Evolutionary conservation across 2,113 vertebrate genomes (phyloP).

Genomic region (Erinaceus europaeus): DNA sequence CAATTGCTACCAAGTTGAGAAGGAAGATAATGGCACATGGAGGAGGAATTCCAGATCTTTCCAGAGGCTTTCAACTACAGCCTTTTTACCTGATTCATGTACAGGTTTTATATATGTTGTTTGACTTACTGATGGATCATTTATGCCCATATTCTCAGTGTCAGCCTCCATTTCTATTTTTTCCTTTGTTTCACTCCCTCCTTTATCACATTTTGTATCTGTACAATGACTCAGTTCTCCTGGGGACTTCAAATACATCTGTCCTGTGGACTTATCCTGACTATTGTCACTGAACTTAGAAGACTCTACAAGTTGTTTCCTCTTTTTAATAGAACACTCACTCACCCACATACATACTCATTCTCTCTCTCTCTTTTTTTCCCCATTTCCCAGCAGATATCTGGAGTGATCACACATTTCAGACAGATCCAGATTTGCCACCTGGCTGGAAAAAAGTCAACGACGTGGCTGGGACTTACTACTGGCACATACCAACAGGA

Average conservation of each 20-base stretch:
- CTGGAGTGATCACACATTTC: slow-evolving; percentile 93
- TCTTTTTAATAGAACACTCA: slow-evolving; percentile 22
- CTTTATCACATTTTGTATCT: neutral
- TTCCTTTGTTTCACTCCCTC: neutral
- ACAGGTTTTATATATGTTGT: too few relatives aligned
- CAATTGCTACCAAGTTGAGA: neutral
- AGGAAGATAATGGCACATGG: neutral
- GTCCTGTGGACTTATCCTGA: rapidly evolving
- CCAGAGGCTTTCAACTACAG: neutral
- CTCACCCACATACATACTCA: too few relatives aligned
- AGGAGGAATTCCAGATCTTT: neutral
- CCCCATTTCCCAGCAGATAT: slow-evolving; percentile 84
- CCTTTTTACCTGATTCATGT: too few relatives aligned
- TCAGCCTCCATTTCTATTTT: neutral
- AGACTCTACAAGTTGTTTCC: neutral
- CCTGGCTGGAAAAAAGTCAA: slow-evolving; percentile 95
- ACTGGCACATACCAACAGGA: slow-evolving; percentile 96
- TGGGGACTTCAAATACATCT: neutral
- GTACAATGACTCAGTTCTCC: neutral
- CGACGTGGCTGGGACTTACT: slow-evolving; percentile 92
- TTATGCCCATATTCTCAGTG: neutral
- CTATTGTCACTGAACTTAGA: neutral
- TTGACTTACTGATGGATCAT: too few relatives aligned
- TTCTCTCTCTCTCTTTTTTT: neutral
- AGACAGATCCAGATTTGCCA: slow-evolving; percentile 94